Conservation (phyloP, 2,113 vertebrate genomes). For the Sporophila hypoxantha region DNA sequence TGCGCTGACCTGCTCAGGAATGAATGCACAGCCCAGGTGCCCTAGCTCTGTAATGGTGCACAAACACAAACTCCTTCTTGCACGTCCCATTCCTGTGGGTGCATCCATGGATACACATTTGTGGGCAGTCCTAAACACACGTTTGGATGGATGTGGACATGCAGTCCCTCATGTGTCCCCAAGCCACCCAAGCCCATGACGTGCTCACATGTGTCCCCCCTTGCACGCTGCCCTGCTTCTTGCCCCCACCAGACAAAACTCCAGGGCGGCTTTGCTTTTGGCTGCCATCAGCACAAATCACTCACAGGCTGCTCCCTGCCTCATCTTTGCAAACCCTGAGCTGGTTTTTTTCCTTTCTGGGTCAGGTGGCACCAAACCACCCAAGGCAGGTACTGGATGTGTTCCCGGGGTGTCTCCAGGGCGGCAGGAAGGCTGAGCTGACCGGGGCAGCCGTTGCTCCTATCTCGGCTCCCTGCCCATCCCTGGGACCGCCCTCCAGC, state of each 20-base stretch:
- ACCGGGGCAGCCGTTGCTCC: background rate
- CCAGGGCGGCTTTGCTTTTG: background rate
- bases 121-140: background rate
- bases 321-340: background rate
- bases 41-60: background rate
- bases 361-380: accelerated
- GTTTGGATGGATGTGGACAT: accelerated
- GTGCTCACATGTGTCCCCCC: accelerated
- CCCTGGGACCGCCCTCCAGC: background rate
- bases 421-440: background rate
- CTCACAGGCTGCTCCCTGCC: background rate
- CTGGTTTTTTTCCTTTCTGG: background rate
- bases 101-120: accelerated
- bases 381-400: background rate
- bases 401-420: background rate
- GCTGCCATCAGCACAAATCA: background rate
- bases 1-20: background rate
- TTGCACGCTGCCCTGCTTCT: accelerated
- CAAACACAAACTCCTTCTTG: too few relatives aligned
- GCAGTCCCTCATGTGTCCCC: accelerated
- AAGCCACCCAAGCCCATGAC: background rate
- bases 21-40: accelerated
- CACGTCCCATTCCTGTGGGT: accelerated
- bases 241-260: background rate
- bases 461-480: background rate